Percentiles rank a stretch among this genome's conserved stretches.
Evolutionary conservation across 2,888 invertebrate species (phyloP).

Genomic region (Thymelicus lineola): DNA sequence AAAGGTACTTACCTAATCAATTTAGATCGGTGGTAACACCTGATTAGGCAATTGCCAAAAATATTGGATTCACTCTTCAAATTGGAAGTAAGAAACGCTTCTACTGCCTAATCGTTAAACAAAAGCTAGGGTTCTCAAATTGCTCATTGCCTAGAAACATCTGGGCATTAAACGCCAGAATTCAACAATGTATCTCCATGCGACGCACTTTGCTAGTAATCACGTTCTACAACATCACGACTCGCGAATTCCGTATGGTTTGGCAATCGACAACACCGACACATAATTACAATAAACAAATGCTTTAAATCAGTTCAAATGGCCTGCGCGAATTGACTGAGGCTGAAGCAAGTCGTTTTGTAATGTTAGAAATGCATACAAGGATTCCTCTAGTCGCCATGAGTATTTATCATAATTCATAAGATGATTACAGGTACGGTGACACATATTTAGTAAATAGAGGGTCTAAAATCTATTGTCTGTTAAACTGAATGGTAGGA

Average conservation of each 20-base stretch:
- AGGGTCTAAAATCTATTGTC: too few species aligned
- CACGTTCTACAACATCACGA: conserved; percentile 25
- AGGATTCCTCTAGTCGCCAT: conserved; percentile 38
- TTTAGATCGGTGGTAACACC: too few species aligned
- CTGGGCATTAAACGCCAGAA: not conserved
- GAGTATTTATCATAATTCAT: not conserved
- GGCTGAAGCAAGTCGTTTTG: conserved; percentile 16
- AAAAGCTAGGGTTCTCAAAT: too few species aligned
- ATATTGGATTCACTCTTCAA: too few species aligned
- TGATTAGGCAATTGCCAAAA: too few species aligned
- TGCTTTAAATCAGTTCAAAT: conserved; percentile 35
- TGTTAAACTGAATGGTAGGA: too few species aligned
- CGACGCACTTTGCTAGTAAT: conserved; percentile 38
- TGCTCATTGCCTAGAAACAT: too few species aligned
- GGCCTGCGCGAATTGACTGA: conserved; percentile 25
- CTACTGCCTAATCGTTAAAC: too few species aligned
- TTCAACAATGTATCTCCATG: conserved; percentile 31
- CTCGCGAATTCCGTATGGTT: conserved; percentile 27
- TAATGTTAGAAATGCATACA: conserved; percentile 45
- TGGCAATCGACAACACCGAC: conserved; percentile 23
- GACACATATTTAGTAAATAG: too few species aligned
- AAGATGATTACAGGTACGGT: too few species aligned
- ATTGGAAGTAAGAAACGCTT: too few species aligned
- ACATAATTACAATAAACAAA: conserved; percentile 36
- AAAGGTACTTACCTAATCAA: too few species aligned